These are phyloP conservation scores for Tylochromis polylepis DNA, from an alignment of 2,113 vertebrate genomes.

Conservation along the genomic window DNA sequence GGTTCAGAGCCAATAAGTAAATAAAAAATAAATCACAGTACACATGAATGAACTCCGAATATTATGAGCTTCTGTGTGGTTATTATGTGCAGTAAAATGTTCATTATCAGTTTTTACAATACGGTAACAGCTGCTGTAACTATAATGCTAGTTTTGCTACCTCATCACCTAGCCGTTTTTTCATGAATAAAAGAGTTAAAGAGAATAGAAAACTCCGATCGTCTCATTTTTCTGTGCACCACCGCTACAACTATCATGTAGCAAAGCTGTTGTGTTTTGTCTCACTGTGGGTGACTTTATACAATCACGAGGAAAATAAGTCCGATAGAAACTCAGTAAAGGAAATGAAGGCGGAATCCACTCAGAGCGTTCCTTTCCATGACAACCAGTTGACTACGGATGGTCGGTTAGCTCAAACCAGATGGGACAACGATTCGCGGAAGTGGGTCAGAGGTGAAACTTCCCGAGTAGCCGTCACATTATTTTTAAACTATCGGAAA, in stretches of 20 bases:
- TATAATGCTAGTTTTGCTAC: neutral
- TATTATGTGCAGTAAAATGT: neutral
- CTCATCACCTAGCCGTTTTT: neutral
- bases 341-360: neutral
- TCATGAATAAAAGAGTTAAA: neutral
- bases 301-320: neutral
- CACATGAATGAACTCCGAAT: neutral
- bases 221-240: neutral
- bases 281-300: neutral
- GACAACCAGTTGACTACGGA: constrained; percentile 11
- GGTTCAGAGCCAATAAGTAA: neutral
- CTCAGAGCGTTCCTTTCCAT: constrained; percentile 10
- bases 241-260: neutral
- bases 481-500: neutral
- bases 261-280: neutral
- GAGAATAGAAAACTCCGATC: neutral
- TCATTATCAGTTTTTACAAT: neutral
- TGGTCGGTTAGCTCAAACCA: neutral
- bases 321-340: neutral
- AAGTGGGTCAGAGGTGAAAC: neutral
- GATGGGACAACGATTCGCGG: neutral
- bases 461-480: neutral
- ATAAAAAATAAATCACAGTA: neutral
- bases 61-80: neutral
- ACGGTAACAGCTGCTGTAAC: neutral